Base-by-base conservation (phyloP, 2,797 vertebrate genomes). In the Aplochiton taeniatus region DNA sequence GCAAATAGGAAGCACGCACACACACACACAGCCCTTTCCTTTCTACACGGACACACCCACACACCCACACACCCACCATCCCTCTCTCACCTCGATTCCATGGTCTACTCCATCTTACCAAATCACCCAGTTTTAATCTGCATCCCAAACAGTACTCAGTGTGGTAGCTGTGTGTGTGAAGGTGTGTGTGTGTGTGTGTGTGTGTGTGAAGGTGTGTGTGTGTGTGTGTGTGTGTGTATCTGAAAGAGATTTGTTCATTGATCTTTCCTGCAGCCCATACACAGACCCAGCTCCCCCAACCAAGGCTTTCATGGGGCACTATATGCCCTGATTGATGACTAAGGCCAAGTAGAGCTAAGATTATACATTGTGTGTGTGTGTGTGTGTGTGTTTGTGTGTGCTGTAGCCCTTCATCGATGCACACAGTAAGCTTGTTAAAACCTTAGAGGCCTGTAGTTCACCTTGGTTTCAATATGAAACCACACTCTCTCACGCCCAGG, bases 181-280 rank as follows among this genome's bases (percentile, higher is more conserved):
- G 47, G 50, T 8, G 17, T 49, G 59, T 48, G 19, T 61, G 59
- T n/a, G 47, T 41, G 46, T n/a, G 59, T 49, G 14, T 50, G 13
- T 41, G 19, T 16, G 60, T 17, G 50, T 49, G 41, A 44, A n/a
- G 18, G 18, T n/a, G 19, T 31, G 18, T 61, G 59, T 20, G 59
- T 61, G 45, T 61, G 48, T 16, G 14, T 42, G 8, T 54, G 41
- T 63, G 11, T 17, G 41, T 43, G 20, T n/a, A 43, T n/a, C 4
- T 58, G 42, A 19, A 9, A 17, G 16, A 17, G 16, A 45, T 51
- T 16, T 58, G 17, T 9, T 18, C 68, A 66, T 59, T 52, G 71
- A 69, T 76, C 57, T 51, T 43, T 56, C 12, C 47, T 44, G 53
- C 51, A 58, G 59, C 72, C 49, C 51, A 61, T 64, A 65, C 61